phyloP scores from a whole-genome alignment of 2,113 vertebrate genomes.

The Passerina amoena region DNA sequence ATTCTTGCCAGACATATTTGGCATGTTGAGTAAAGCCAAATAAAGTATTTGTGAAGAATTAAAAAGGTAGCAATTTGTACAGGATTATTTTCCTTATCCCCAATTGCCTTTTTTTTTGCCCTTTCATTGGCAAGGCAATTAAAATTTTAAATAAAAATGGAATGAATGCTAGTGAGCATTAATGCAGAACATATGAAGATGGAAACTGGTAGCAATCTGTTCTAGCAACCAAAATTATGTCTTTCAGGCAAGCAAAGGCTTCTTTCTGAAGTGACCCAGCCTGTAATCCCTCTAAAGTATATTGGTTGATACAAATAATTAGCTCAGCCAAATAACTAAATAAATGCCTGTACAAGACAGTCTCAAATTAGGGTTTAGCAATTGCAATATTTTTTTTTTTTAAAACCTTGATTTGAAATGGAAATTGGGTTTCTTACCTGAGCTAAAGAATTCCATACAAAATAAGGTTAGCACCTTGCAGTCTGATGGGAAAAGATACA shows the following conservation, averaged over 20 bases:
- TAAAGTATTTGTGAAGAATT: neutral
- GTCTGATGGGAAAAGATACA: neutral
- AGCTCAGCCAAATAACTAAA: neutral
- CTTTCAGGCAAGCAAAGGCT: neutral
- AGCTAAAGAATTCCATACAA: neutral
- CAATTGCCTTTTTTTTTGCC: neutral
- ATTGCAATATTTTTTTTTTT: neutral
- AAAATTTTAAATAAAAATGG: neutral
- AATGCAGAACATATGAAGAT: neutral
- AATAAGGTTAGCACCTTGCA: fast-evolving
- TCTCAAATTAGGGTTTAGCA: neutral
- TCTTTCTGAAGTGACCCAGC: neutral
- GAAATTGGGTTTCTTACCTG: neutral
- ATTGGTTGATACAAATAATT: neutral
- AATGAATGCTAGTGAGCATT: neutral
- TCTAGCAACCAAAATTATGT: neutral
- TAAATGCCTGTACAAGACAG: neutral
- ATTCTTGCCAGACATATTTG: neutral
- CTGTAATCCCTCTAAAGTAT: neutral
- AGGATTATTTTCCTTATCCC: neutral
- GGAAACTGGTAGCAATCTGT: neutral
- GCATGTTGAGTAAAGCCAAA: neutral
- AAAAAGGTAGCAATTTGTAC: neutral
- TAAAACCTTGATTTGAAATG: neutral
- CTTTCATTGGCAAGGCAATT: neutral